These are phyloP conservation scores for Labeo calbasu DNA, from an alignment of 2,797 vertebrate genomes.

Conservation along the genomic window DNA sequence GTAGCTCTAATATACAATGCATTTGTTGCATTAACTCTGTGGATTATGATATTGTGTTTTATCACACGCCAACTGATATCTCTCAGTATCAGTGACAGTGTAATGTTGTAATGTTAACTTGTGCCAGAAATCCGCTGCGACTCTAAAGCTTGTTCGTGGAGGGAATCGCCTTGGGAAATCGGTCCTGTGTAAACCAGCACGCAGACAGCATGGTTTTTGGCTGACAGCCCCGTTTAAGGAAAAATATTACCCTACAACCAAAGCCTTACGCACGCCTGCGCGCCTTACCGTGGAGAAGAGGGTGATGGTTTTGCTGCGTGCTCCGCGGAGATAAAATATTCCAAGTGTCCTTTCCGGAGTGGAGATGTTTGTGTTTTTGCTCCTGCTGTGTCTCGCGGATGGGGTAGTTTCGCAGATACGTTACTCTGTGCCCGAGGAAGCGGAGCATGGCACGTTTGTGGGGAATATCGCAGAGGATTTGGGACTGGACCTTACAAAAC, in stretches of 20 bases:
- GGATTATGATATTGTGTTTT: slow-evolving; percentile 67
- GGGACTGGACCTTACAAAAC: slow-evolving; percentile 96
- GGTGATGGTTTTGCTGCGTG: slow-evolving; percentile 62
- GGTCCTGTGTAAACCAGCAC: slow-evolving; percentile 50
- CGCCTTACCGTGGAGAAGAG: slow-evolving; percentile 61
- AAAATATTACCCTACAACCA: slow-evolving; percentile 43
- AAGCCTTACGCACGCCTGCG: slow-evolving; percentile 57
- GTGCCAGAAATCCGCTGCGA: slow-evolving; percentile 55
- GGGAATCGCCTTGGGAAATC: slow-evolving; percentile 46
- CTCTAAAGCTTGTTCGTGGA: slow-evolving; percentile 58
- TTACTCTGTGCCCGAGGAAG: slow-evolving; percentile 96
- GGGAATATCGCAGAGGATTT: slow-evolving; percentile 98
- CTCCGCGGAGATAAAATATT: slow-evolving; percentile 60
- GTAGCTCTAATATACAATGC: slow-evolving; percentile 8
- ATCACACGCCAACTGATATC: slow-evolving; percentile 14
- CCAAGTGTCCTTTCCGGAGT: slow-evolving; percentile 77
- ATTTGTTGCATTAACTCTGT: slow-evolving; percentile 46
- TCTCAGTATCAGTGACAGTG: slow-evolving; percentile 54
- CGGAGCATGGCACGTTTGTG: slow-evolving; percentile 95
- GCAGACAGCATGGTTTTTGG: slow-evolving; percentile 58
- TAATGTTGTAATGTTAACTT: slow-evolving; percentile 66
- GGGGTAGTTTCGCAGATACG: slow-evolving; percentile 90
- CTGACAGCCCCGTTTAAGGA: slow-evolving; percentile 57
- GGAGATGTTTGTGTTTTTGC: slow-evolving; percentile 90
- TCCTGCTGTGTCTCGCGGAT: slow-evolving; percentile 84